Base-by-base conservation (phyloP, 2,113 vertebrate species). In the Astur gentilis region DNA sequence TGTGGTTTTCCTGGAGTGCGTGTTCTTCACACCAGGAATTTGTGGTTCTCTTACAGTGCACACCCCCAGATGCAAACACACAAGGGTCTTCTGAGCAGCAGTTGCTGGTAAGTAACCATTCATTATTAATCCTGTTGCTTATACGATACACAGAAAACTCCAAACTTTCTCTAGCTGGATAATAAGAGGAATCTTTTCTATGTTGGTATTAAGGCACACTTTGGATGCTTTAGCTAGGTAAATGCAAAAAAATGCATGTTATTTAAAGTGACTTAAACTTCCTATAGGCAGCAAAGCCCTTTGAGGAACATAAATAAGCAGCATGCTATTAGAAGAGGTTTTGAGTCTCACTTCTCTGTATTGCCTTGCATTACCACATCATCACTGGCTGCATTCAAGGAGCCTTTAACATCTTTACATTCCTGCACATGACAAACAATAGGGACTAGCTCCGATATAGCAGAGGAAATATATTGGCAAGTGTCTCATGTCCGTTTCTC, bases 381-480 rank as follows among this genome's bases (percentile, higher is more conserved):
- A 64, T 44, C 34, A 20, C 17, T 49, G 75, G 8, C 34, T 70
- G 40, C 1, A 0, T 71, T 83, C 38, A 44, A 31, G 70, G 69
- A 64, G 38, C 58, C 72, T 90, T 94, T 67, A 92, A 84, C 57
- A 84, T 79, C 52, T 82, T 84, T 32, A 65, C 44, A 7, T 82
- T 81, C 80, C 76, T 78, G 76, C 52, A 45, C 44, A 10, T 36
- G 73, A 76, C 73, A 89, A 92, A 96, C 83, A 93, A 93, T 84
- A 84, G 77, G 47, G 57, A 60, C 40, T 10, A 88, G 55, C 29
- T 93, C 72, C 22, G 45, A 42, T 8, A 44, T 40, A 65, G 78
- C 81, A 69, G 47, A 92, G 95, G 94, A 96, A 92, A 94, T 69
- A 69, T 6, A 89, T 80, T 86, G 89, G 80, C 86, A 93, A 97